Conservation (phyloP, 2,888 invertebrate genomes). For the Eristalis intricaria region DNA sequence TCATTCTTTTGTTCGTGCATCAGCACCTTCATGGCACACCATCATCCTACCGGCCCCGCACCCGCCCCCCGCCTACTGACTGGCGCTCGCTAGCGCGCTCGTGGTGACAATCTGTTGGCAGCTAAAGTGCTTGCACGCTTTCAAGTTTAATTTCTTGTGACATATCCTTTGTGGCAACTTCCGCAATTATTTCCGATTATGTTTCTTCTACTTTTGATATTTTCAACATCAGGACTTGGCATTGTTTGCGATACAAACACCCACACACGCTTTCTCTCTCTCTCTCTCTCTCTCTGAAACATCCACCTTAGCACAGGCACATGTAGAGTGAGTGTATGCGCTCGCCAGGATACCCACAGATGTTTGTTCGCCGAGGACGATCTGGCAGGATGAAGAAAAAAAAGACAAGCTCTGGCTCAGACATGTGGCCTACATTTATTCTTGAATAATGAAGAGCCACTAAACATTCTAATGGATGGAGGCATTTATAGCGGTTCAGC, state of each 20-base stretch:
- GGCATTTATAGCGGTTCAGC: slow-evolving; percentile 38
- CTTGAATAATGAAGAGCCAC: slow-evolving; percentile 67
- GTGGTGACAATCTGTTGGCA: slow-evolving; percentile 69
- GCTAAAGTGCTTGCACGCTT: slow-evolving; percentile 71
- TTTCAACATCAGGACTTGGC: neutral
- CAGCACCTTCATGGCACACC: slow-evolving; percentile 24
- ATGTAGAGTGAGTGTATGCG: neutral
- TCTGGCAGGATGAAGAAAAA: neutral
- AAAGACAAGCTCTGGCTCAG: slow-evolving; percentile 48
- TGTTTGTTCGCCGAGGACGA: neutral
- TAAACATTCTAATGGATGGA: slow-evolving; percentile 65
- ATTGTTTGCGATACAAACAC: slow-evolving; percentile 3
- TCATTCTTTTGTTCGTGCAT: slow-evolving; percentile 61
- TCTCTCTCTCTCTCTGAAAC: too few species aligned
- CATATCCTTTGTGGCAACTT: slow-evolving; percentile 67
- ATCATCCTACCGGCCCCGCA: too few species aligned
- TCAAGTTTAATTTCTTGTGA: slow-evolving; percentile 71
- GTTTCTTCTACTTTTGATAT: slow-evolving; percentile 55
- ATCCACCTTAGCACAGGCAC: too few species aligned
- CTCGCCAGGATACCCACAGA: neutral
- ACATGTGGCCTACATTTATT: slow-evolving; percentile 66
- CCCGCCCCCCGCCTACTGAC: neutral
- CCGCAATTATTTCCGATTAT: slow-evolving; percentile 72
- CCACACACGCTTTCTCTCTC: neutral
- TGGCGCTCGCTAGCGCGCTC: slow-evolving; percentile 13